Percentiles rank a stretch among this genome's conserved stretches.
phyloP scores from a whole-genome alignment of 2,113 vertebrate genomes.

The Piliocolobus tephrosceles region DNA sequence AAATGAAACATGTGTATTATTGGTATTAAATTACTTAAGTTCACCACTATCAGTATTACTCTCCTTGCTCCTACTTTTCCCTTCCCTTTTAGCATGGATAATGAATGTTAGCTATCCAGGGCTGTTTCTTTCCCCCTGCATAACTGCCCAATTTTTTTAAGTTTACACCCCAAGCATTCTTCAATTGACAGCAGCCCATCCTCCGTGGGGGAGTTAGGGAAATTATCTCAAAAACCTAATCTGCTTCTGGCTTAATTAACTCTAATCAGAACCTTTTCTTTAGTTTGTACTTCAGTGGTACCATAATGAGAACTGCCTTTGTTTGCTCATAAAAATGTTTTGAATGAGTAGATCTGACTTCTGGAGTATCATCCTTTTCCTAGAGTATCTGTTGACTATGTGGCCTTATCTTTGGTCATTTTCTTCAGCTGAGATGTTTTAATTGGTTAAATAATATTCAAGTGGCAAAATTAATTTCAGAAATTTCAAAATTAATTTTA shows the following conservation, averaged over 20 bases:
- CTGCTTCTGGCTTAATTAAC: not conserved
- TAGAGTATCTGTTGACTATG: not conserved
- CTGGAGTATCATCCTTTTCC: conserved; percentile 9
- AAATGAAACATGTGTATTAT: not conserved
- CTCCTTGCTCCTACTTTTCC: not conserved
- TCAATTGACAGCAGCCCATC: not conserved
- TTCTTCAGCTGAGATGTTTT: conserved; percentile 32
- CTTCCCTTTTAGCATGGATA: not conserved
- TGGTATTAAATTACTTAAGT: not conserved
- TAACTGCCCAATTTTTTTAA: not conserved
- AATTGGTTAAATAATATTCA: conserved; percentile 37
- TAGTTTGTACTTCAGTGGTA: not conserved
- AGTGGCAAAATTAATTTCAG: conserved; percentile 41
- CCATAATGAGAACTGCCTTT: not conserved
- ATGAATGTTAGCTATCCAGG: not conserved
- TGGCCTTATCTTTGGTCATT: not conserved
- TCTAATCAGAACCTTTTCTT: conserved; percentile 12
- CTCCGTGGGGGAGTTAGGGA: not conserved
- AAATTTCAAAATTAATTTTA: conserved; percentile 47
- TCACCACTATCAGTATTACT: not conserved
- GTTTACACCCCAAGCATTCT: not conserved
- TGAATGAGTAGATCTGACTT: not conserved
- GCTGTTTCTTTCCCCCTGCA: not conserved
- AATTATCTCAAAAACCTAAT: conserved; percentile 28
- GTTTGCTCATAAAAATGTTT: not conserved